Conservation (phyloP, 2,113 vertebrate genomes). For the Pelodiscus sinensis region DNA sequence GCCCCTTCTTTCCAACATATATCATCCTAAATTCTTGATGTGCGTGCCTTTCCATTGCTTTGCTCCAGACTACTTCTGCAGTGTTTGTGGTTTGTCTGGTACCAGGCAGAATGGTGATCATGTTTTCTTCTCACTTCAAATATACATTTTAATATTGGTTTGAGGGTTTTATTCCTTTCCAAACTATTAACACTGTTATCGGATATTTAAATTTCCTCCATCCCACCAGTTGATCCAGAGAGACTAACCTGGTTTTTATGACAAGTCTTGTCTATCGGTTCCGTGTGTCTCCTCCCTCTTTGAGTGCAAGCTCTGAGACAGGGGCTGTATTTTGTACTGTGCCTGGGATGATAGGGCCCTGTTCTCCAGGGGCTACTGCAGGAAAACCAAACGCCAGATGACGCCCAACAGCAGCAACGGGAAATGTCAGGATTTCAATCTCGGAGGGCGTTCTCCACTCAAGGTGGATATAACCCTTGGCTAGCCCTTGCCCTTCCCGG, state of each 20-base stretch:
- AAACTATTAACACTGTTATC: neutral
- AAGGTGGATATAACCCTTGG: neutral
- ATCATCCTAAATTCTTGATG: neutral
- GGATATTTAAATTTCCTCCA: neutral
- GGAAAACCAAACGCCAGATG: neutral
- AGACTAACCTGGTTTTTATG: neutral
- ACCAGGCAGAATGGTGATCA: fast-evolving
- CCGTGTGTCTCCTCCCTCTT: neutral
- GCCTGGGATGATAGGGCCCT: neutral
- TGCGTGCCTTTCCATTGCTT: neutral
- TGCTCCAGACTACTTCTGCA: fast-evolving
- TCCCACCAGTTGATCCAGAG: neutral
- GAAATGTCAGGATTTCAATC: neutral
- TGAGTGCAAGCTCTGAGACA: neutral
- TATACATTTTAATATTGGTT: fast-evolving
- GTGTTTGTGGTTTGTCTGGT: neutral
- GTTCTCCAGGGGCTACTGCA: neutral
- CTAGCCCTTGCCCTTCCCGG: neutral
- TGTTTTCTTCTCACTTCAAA: neutral
- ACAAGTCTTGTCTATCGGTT: neutral
- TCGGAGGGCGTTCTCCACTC: neutral
- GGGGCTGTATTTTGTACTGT: neutral
- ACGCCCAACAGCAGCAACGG: neutral
- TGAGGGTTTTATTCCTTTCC: fast-evolving
- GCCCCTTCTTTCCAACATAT: neutral